phyloP scores from a whole-genome alignment of 2,888 invertebrate genomes.

The Agrochola circellaris region DNA sequence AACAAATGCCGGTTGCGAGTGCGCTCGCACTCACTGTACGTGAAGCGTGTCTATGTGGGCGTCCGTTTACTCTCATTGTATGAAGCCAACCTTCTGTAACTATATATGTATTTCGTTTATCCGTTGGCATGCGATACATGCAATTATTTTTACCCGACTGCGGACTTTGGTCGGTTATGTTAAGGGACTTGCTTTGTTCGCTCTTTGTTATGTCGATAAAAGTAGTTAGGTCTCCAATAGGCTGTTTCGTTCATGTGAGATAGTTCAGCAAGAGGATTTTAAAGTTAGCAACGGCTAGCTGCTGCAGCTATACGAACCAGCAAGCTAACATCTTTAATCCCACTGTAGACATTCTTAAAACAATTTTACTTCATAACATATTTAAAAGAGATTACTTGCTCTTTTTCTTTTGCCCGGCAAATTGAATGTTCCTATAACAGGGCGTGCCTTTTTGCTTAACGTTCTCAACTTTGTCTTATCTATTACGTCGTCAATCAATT shows the following conservation, averaged over 20 bases:
- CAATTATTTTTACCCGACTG: conserved; percentile 15
- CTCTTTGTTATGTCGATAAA: conserved; percentile 11
- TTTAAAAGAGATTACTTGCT: not conserved
- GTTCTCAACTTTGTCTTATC: not conserved
- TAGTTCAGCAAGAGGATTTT: not conserved
- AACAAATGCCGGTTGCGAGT: not conserved
- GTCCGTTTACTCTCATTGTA: not conserved
- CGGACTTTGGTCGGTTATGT: not conserved
- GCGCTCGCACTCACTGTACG: not conserved
- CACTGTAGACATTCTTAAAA: not conserved
- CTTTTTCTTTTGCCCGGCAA: not conserved
- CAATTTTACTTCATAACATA: not conserved
- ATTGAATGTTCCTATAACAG: not conserved
- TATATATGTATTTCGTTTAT: not conserved
- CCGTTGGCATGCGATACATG: conserved; percentile 23
- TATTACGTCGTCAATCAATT: not conserved
- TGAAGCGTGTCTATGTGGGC: not conserved
- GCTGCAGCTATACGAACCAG: too few species aligned
- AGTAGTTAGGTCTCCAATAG: not conserved
- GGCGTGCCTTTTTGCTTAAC: not conserved
- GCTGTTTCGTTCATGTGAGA: not conserved
- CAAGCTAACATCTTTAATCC: not conserved
- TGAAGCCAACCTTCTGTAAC: not conserved
- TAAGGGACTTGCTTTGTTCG: not conserved
- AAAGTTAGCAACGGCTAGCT: not conserved